phyloP scores from a whole-genome alignment of 2,888 invertebrate genomes.

The Trichogramma evanescens region DNA sequence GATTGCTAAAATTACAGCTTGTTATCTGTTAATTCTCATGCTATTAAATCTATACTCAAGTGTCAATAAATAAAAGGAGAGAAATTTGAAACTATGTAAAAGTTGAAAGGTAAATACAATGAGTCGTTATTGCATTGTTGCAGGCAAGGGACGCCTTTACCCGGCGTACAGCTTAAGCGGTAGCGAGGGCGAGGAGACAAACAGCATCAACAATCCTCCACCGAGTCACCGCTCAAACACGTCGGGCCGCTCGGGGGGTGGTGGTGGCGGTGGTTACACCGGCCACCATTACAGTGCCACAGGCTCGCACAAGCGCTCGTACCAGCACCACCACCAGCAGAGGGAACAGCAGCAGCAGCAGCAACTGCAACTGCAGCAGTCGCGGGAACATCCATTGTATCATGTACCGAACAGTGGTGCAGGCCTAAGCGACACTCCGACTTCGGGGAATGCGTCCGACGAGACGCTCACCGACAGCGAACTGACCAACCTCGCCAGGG shows the following conservation, averaged over 20 bases:
- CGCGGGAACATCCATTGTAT: constrained; percentile 47
- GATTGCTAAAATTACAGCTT: too few species aligned
- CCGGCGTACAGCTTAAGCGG: constrained; percentile 73
- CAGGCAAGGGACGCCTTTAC: constrained; percentile 76
- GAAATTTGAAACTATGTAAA: not conserved
- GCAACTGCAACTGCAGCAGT: constrained; percentile 50
- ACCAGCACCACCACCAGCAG: constrained; percentile 38
- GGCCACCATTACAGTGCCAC: constrained; percentile 38
- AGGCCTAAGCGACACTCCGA: constrained; percentile 71
- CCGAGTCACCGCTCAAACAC: constrained; percentile 32
- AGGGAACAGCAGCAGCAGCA: constrained; percentile 54
- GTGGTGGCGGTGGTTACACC: constrained; percentile 51
- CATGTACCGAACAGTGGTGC: constrained; percentile 49
- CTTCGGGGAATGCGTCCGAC: constrained; percentile 79
- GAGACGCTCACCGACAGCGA: constrained; percentile 79
- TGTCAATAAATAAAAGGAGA: too few species aligned
- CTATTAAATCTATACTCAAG: too few species aligned
- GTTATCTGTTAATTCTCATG: too few species aligned
- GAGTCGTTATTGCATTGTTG: constrained; percentile 33
- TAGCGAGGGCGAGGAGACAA: constrained; percentile 64
- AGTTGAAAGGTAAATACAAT: not conserved
- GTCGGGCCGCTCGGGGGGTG: constrained; percentile 27
- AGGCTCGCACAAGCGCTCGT: constrained; percentile 42
- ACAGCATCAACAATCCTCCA: constrained; percentile 35
- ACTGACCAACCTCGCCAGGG: constrained; percentile 68